Evolutionary conservation across 2,797 vertebrate genomes (phyloP).

Genomic region (Gymnopithys bicolor): DNA sequence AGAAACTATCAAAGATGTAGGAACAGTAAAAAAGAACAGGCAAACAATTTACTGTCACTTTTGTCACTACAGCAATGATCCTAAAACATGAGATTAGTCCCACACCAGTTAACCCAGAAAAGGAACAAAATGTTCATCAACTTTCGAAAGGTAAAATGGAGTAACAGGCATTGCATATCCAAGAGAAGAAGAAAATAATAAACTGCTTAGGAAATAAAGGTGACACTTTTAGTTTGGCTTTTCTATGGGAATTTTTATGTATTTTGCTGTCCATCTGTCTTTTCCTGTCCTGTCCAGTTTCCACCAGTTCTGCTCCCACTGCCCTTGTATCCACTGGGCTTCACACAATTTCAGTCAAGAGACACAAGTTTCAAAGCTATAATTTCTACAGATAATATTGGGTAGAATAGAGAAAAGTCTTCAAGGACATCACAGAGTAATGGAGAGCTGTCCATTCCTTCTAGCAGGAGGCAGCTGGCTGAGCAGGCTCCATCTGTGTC

Average conservation of each 20-base stretch:
- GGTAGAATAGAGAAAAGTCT: neutral
- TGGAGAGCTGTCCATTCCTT: neutral
- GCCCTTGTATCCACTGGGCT: accelerated
- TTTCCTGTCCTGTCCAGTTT: neutral
- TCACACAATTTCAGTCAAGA: neutral
- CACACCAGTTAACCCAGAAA: neutral
- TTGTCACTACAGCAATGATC: neutral
- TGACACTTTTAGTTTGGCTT: neutral
- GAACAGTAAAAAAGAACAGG: neutral
- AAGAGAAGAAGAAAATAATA: neutral
- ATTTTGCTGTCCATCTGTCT: neutral
- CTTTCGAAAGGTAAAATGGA: neutral
- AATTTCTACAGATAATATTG: neutral
- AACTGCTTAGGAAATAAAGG: neutral
- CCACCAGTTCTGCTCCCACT: neutral
- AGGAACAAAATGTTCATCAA: neutral
- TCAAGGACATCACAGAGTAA: neutral
- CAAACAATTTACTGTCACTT: neutral
- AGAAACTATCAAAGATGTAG: neutral
- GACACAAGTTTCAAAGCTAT: neutral
- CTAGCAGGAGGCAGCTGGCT: neutral
- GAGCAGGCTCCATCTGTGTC: neutral
- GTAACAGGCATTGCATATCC: neutral
- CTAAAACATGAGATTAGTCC: neutral
- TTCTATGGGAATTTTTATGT: neutral